Evolutionary conservation across 1,140 invertebrate species (phyloP).

Genomic region (Hermatobates lingyangjiaoensis): DNA sequence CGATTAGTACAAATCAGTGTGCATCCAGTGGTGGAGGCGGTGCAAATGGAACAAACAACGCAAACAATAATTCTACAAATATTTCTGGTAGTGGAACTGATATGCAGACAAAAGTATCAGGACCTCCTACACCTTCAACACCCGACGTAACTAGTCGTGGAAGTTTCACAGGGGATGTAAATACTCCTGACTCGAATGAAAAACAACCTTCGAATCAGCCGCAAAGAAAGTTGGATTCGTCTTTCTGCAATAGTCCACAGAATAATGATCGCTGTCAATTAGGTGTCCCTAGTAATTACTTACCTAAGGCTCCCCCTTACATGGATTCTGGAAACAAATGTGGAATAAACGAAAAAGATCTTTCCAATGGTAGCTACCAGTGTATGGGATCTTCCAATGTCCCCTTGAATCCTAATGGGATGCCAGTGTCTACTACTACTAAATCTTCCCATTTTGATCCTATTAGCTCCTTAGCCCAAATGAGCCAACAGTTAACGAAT

Average conservation of each 20-base stretch:
- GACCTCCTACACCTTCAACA: constrained; percentile 13
- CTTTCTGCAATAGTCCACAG: constrained; percentile 13
- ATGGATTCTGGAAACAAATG: constrained; percentile 5
- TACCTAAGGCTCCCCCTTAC: constrained; percentile 20
- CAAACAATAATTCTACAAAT: neutral
- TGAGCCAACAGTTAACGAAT: constrained; percentile 78
- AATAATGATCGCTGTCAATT: constrained; percentile 8
- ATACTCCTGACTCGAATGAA: constrained; percentile 1
- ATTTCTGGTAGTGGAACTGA: neutral
- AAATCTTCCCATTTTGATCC: constrained; percentile 62
- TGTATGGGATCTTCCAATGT: constrained; percentile 42
- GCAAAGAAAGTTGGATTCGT: constrained; percentile 10
- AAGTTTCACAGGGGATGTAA: constrained; percentile 6
- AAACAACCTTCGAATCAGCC: constrained; percentile 3
- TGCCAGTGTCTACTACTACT: constrained; percentile 27
- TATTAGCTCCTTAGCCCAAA: constrained; percentile 80
- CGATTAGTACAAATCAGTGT: neutral
- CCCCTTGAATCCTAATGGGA: constrained; percentile 60
- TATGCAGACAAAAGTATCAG: constrained; percentile 10
- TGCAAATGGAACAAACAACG: constrained; percentile 6
- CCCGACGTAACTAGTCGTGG: constrained; percentile 7
- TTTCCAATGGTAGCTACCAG: constrained; percentile 13
- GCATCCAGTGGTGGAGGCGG: neutral
- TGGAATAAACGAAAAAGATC: constrained; percentile 12
- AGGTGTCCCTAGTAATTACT: constrained; percentile 13